Base-by-base conservation (phyloP, 1,140 invertebrate genomes). In the Colletes latitarsis region DNA sequence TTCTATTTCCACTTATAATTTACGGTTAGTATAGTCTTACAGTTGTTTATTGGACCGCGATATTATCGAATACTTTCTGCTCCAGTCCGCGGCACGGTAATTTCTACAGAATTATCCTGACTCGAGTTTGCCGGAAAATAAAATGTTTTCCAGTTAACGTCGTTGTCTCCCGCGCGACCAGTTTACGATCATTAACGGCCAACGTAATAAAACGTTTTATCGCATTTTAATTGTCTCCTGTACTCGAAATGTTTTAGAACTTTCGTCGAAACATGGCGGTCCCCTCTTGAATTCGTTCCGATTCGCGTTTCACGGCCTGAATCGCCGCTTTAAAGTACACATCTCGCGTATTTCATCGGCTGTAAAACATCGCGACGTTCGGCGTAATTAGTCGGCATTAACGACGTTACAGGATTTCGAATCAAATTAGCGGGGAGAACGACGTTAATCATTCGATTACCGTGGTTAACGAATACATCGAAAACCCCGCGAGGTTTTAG, bases 381-480 rank as follows among this genome's bases (percentile, higher is more conserved):
- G 58, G 2, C 8, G 39, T 78, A 41, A 58, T 72, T 71, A 72
- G 19, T 58, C 41, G 14, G 0, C 8, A 43, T 60, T 55, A 46
- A 72, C n/a, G 17, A 62, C 19, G 41, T 15, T 9, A 41, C 4
- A 17, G 5, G 14, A 30, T 4, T 63, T 10, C 21, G 5, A 17
- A 52, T 63, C 30, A 63, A 63, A 63, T 39, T 64, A 64, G 46
- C 63, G 15, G 12, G 17, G 10, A 15, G 9, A 39, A n/a, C 17
- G 21, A 66, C 39, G 63, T 75, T 66, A 43, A 64, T 53, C 49
- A 53, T 73, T 72, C 19, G 70, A 73, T 73, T 72, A 58, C 12
- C n/a, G 57, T 60, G 57, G 57, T 21, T 71, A 57, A 71, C 1
- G 39, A 71, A 58, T 21, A 58, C 19, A 60, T 49, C 14, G 30